Evolutionary conservation across 1,140 invertebrate genomes (phyloP), one percentile per base, ranked within the genome.

Genomic region (Hylaeus anthracinus): DNA sequence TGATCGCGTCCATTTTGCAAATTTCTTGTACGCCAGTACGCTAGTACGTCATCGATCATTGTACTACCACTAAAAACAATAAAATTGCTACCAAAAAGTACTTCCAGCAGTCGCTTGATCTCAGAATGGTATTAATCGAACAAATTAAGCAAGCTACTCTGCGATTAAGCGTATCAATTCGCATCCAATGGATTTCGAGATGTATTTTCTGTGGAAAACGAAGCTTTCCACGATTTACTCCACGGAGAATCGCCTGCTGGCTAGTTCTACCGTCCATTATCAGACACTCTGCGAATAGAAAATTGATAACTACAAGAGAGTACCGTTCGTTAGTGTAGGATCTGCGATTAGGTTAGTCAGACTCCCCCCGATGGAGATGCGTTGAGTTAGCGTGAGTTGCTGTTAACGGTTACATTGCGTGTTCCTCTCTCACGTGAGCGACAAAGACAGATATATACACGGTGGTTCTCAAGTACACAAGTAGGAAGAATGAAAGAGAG

Each of bases 281-380:
- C 15, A 39, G 6, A 5, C n/a, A 14, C 3, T 41, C 9, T 14
- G 43, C 41, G 6, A 15, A 10, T 70, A 53, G 41, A 67, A 39
- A 53, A 83, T 78, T 83, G 72, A 75, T 67, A 82, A 82, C 83
- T 67, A 82, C 84, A 76, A 81, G 26, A 66, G 60, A 83, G 67
- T 82, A 83, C 79, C 81, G 10, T 81, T 88, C 83, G 87, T 90
- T 89, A 88, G 81, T 84, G 58, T 80, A 77, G 60, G 58, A 74
- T 77, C 74, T 72, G 73, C 77, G 84, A 86, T 88, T 88, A 88
- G 84, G 72, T 75, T 82, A 74, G 74, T 88, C 85, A 83, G 81
- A 75, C 45, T 79, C 64, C 43, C 43, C 26, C 48, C 39, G 55
- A 51, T 67, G 63, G 9, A 60, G 60, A 75, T 75, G 76, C 51